A percentile compares a stretch with the other conserved stretches of the same genome.
Evolutionary conservation across 2,797 vertebrate species (phyloP).

Genomic region (Lates japonicus): DNA sequence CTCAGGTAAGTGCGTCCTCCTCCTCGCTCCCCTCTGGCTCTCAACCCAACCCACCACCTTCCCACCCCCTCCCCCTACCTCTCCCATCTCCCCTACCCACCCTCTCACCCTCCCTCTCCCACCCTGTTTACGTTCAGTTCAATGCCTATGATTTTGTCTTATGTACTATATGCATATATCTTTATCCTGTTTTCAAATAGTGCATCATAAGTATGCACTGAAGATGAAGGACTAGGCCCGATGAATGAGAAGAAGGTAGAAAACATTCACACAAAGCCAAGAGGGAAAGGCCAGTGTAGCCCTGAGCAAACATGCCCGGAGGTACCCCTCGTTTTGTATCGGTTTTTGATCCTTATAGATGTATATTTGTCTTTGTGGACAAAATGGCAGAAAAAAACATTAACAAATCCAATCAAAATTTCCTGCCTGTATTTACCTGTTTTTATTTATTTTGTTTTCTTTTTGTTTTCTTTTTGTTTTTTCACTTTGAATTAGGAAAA

Average conservation of each 20-base stretch:
- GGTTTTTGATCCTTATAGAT: conserved; percentile 89
- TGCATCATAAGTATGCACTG: conserved; percentile 99
- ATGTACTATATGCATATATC: conserved; percentile 82
- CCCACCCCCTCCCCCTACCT: conserved; percentile 37
- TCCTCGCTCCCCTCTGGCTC: conserved; percentile 88
- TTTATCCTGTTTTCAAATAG: conserved; percentile 93
- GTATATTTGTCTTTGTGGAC: conserved; percentile 79
- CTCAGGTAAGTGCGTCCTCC: conserved; percentile 91
- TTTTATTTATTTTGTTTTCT: conserved; percentile 52
- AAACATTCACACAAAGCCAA: conserved; percentile 91
- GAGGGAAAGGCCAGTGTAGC: conserved; percentile 99
- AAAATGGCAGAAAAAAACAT: conserved; percentile 78
- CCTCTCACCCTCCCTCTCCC: conserved; percentile 49
- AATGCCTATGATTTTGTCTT: conserved; percentile 85
- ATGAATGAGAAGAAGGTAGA: conserved; percentile 95
- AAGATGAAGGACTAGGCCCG: conserved; percentile 98
- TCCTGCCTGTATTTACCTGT: conserved; percentile 78
- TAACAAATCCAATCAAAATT: conserved; percentile 85
- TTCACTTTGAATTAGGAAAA: conserved; percentile 66
- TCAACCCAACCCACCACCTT: conserved; percentile 64
- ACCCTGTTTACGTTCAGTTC: conserved; percentile 84
- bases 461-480: conserved; percentile 41
- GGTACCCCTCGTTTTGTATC: conserved; percentile 99
- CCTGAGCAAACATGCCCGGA: conserved; percentile 95
- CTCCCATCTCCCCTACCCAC: conserved; percentile 52